Conservation (phyloP, 2,888 invertebrate genomes). For the Harpalus rufipes region DNA sequence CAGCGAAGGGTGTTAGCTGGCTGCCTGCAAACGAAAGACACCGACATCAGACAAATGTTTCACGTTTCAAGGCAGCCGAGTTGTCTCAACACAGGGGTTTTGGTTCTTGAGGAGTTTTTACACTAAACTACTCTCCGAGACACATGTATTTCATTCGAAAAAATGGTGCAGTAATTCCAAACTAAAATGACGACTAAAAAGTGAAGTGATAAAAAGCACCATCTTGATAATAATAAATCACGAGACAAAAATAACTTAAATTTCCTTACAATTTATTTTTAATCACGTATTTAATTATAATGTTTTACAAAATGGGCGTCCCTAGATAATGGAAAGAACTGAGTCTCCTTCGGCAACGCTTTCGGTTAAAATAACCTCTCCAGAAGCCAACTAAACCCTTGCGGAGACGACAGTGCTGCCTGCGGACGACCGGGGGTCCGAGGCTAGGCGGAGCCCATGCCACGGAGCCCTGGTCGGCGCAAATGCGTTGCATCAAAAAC, state of each 20-base stretch:
- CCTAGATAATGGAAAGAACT: conserved; percentile 66
- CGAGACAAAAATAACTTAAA: conserved; percentile 59
- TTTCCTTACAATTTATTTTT: conserved; percentile 65
- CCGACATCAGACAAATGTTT: conserved; percentile 58
- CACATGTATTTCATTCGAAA: conserved; percentile 9
- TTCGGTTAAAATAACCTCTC: conserved; percentile 90
- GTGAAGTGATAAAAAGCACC: conserved; percentile 3
- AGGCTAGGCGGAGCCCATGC: conserved; percentile 31
- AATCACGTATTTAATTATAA: conserved; percentile 69
- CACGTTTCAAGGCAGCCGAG: conserved; percentile 61
- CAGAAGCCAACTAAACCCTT: conserved; percentile 89
- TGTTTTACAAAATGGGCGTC: conserved; percentile 67
- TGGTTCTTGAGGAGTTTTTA: conserved; percentile 74
- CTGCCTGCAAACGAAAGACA: conserved; percentile 73
- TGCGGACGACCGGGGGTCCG: conserved; percentile 57
- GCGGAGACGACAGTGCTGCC: conserved; percentile 83
- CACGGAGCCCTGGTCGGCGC: conserved; percentile 64
- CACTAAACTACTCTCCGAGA: conserved; percentile 46
- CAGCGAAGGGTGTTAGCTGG: conserved; percentile 69
- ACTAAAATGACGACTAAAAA: background rate
- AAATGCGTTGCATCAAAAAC: conserved; percentile 64
- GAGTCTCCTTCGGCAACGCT: conserved; percentile 84
- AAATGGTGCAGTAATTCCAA: conserved; percentile 22
- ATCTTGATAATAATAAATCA: conserved; percentile 24
- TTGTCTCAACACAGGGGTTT: conserved; percentile 72